Percentiles rank a stretch among this genome's conserved stretches.
phyloP scores from a whole-genome alignment of 2,888 invertebrate genomes.

The Venustoraphidia nigricollis region DNA sequence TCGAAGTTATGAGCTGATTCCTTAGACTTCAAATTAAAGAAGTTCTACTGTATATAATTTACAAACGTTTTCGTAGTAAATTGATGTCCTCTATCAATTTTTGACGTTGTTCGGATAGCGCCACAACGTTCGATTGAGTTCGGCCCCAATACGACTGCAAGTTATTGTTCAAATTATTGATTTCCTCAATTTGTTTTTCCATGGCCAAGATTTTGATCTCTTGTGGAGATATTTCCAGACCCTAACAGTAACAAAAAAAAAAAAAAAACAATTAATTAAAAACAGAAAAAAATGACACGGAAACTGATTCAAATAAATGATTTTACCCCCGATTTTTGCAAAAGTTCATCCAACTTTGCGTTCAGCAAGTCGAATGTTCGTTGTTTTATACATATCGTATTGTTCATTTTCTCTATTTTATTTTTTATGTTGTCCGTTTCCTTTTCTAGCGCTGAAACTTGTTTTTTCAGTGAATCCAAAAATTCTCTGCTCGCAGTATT shows the following conservation, averaged over 20 bases:
- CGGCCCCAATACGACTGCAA: constrained; percentile 63
- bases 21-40: too few relatives aligned
- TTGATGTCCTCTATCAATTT: constrained; percentile 51
- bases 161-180: constrained; percentile 43
- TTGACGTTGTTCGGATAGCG: constrained; percentile 50
- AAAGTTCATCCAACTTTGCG: constrained; percentile 33
- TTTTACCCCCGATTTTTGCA: constrained; percentile 32
- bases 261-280: constrained; percentile 1
- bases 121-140: constrained; percentile 55
- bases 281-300: constrained; percentile 1
- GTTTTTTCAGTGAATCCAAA: constrained; percentile 23
- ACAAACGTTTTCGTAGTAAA: constrained; percentile 53
- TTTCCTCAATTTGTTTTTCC: constrained; percentile 45
- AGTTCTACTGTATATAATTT: not conserved
- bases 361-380: constrained; percentile 32
- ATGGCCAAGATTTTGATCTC: constrained; percentile 46
- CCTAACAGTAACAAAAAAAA: constrained; percentile 17
- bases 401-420: constrained; percentile 30
- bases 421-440: constrained; percentile 27
- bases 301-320: constrained; percentile 2
- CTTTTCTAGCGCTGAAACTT: constrained; percentile 25
- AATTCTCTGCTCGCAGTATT: constrained; percentile 20
- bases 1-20: too few relatives aligned
- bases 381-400: constrained; percentile 31
- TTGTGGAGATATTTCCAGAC: constrained; percentile 31